phyloP scores from a whole-genome alignment of 1,140 invertebrate species.

The Grapholita molesta region DNA sequence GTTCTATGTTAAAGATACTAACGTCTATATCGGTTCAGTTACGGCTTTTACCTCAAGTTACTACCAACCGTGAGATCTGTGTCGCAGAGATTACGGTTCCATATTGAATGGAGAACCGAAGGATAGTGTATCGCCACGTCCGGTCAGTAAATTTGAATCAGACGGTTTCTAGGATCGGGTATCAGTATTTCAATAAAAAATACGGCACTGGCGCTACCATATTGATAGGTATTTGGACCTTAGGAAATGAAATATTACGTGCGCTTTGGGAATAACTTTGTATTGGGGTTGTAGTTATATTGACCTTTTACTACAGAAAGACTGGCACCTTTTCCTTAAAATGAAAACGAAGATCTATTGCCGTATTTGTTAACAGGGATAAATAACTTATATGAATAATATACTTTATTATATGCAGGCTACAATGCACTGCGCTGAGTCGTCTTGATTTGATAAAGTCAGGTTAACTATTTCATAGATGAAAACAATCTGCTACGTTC shows the following conservation, averaged over 20 bases:
- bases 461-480: not conserved
- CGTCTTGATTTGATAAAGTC: not conserved
- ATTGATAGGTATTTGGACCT: conserved; percentile 14
- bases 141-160: conserved; percentile 45
- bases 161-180: conserved; percentile 32
- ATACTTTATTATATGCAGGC: not conserved
- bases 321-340: not conserved
- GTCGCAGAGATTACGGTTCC: conserved; percentile 11
- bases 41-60: not conserved
- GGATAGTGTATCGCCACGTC: conserved; percentile 27
- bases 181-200: conserved; percentile 38
- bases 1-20: not conserved
- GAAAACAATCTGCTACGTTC: too few species aligned
- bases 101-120: conserved; percentile 18
- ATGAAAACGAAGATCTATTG: too few species aligned
- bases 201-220: conserved; percentile 13
- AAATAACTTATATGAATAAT: too few species aligned
- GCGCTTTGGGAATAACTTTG: not conserved
- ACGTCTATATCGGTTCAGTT: not conserved
- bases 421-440: not conserved
- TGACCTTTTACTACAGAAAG: not conserved
- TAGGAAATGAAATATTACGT: conserved; percentile 14
- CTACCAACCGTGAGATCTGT: conserved; percentile 4
- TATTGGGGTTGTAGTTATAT: not conserved
- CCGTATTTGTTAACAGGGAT: too few species aligned